Conservation (phyloP, 2,113 vertebrate genomes). For the Turdus rufiventris region DNA sequence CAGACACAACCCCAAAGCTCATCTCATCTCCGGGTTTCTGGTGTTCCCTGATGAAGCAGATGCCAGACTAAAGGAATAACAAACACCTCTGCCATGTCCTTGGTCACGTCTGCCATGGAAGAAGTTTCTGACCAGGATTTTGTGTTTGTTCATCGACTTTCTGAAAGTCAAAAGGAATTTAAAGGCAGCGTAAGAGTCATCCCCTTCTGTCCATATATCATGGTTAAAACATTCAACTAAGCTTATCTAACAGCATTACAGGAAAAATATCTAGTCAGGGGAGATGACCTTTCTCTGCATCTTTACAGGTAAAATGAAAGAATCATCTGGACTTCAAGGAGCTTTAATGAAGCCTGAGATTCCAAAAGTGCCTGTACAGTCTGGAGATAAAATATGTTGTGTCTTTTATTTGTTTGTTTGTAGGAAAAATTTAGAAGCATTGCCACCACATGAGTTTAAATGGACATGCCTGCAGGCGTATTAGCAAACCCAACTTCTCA, state of each 20-base stretch:
- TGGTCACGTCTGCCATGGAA: fast-evolving
- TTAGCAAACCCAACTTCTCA: background rate
- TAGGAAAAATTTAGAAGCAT: background rate
- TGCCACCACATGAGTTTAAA: background rate
- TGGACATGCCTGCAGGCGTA: background rate
- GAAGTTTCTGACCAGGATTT: background rate
- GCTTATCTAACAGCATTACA: background rate
- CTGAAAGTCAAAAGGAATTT: background rate
- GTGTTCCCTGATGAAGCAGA: background rate
- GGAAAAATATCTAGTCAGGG: background rate
- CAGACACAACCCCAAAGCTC: background rate
- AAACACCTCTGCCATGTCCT: background rate
- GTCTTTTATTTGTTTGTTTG: background rate
- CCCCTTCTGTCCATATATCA: background rate
- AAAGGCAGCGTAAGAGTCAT: background rate
- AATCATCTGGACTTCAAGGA: background rate
- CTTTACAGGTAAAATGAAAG: background rate
- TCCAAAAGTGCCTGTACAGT: background rate
- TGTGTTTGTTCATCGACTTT: background rate
- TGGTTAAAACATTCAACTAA: background rate
- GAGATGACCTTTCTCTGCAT: background rate
- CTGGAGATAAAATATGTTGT: background rate
- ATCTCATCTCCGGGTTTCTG: background rate
- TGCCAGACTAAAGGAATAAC: background rate
- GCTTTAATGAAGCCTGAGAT: background rate